Percentiles rank a stretch among this genome's conserved stretches.
Evolutionary conservation across 2,888 invertebrate species (phyloP).

Genomic region (Microplitis deprimator): DNA sequence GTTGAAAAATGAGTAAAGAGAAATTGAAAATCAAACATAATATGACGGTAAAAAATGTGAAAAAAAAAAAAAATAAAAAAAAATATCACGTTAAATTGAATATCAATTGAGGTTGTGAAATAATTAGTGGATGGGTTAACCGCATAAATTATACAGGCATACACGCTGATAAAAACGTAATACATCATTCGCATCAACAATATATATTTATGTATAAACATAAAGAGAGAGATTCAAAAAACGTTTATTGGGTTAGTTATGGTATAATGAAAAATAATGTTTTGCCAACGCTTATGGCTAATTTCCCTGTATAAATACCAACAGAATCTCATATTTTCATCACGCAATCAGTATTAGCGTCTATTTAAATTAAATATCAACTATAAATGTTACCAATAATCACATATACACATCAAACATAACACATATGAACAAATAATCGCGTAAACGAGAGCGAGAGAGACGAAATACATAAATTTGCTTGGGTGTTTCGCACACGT

Average conservation of each 20-base stretch:
- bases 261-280: conserved; percentile 29
- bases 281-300: conserved; percentile 18
- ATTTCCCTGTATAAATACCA: conserved; percentile 37
- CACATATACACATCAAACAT: neutral
- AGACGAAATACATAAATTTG: neutral
- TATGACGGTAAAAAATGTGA: neutral
- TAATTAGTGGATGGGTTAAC: conserved; percentile 35
- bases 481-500: neutral
- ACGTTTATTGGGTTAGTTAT: neutral
- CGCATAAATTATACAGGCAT: conserved; percentile 34
- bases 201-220: conserved; percentile 14
- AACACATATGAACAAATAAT: neutral
- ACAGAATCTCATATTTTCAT: conserved; percentile 25
- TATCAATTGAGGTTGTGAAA: conserved; percentile 40
- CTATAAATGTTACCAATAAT: conserved; percentile 3
- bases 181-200: conserved; percentile 30
- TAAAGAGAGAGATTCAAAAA: neutral
- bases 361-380: conserved; percentile 28
- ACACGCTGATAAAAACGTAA: conserved; percentile 11
- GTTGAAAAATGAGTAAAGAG: conserved; percentile 10
- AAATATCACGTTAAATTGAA: conserved; percentile 25
- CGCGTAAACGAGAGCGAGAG: neutral
- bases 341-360: conserved; percentile 26
- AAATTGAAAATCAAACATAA: conserved; percentile 7
- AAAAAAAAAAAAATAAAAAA: conserved; percentile 1